Evolutionary conservation across 2,888 invertebrate species (phyloP).

Genomic region (Platypus cylindrus): DNA sequence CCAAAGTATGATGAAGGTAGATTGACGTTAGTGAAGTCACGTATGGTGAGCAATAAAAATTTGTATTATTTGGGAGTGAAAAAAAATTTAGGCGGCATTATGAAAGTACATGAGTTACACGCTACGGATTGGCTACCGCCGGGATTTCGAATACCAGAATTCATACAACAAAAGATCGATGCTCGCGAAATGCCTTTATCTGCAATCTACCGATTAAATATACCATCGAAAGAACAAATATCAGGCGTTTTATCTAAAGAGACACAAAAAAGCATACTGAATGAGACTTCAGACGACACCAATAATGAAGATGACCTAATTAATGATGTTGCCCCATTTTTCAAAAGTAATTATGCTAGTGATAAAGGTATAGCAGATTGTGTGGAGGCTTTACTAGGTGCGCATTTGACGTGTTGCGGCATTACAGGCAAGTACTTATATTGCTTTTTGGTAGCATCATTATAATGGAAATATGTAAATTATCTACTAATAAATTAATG

Average conservation of each 20-base stretch:
- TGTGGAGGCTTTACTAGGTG: conserved; percentile 76
- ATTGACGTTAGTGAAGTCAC: conserved; percentile 58
- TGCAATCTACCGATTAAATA: conserved; percentile 37
- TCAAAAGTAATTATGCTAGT: conserved; percentile 37
- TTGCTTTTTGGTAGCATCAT: neutral
- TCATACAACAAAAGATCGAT: conserved; percentile 35
- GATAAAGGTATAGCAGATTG: conserved; percentile 69
- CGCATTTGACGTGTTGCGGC: conserved; percentile 47
- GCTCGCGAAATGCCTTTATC: conserved; percentile 32
- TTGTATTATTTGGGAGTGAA: conserved; percentile 58
- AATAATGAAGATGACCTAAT: conserved; percentile 19
- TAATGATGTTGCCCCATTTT: conserved; percentile 32
- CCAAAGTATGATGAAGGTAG: conserved; percentile 63
- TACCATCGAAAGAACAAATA: conserved; percentile 35
- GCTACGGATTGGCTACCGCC: conserved; percentile 71
- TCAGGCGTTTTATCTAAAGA: conserved; percentile 23
- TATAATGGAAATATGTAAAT: too few species aligned
- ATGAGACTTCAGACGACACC: conserved; percentile 21
- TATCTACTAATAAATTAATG: too few species aligned
- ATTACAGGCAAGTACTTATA: conserved; percentile 23
- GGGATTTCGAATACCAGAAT: conserved; percentile 48
- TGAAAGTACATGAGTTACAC: conserved; percentile 56
- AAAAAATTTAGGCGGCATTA: conserved; percentile 44
- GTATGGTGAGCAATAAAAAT: conserved; percentile 72
- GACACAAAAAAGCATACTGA: conserved; percentile 20